These are phyloP conservation scores for Poeciliopsis paucimaculata DNA, from an alignment of 2,797 vertebrate species.

Conservation along the genomic window DNA sequence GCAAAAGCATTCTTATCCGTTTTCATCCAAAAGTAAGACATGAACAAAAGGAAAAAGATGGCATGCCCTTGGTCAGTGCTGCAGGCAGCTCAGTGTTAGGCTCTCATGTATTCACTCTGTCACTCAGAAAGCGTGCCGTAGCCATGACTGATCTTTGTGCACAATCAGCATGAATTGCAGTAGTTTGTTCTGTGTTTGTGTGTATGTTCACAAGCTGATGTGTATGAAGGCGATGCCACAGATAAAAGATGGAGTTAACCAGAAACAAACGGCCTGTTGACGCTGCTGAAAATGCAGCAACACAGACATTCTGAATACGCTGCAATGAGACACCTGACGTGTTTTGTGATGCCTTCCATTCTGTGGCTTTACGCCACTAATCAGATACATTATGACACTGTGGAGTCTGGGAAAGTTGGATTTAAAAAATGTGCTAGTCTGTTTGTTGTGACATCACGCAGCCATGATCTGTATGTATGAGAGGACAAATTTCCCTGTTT, in stretches of 20 bases:
- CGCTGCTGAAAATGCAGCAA: conserved; percentile 45
- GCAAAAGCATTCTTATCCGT: conserved; percentile 57
- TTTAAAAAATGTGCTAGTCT: conserved; percentile 57
- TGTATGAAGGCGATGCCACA: conserved; percentile 46
- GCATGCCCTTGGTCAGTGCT: conserved; percentile 74
- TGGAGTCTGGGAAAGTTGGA: conserved; percentile 35
- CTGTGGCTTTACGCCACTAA: conserved; percentile 51
- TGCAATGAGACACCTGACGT: conserved; percentile 40
- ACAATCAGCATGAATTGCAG: conserved; percentile 53
- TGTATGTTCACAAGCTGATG: conserved; percentile 22
- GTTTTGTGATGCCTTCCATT: conserved; percentile 62
- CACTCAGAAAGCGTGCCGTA: conserved; percentile 75
- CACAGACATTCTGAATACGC: conserved; percentile 47
- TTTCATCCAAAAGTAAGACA: conserved; percentile 55
- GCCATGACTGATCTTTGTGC: conserved; percentile 67
- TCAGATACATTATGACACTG: conserved; percentile 42
- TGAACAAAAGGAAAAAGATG: conserved; percentile 56
- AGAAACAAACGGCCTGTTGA: conserved; percentile 54
- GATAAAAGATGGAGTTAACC: conserved; percentile 56
- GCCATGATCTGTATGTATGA: conserved; percentile 50
- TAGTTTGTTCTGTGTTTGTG: conserved; percentile 24
- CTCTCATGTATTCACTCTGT: conserved; percentile 62
- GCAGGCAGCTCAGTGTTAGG: conserved; percentile 59
- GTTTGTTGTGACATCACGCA: conserved; percentile 48
- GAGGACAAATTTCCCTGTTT: conserved; percentile 62